Evolutionary conservation across 2,113 vertebrate genomes (phyloP), one percentile per base, ranked within the genome.

Genomic region (Psephotus haematonotus): DNA sequence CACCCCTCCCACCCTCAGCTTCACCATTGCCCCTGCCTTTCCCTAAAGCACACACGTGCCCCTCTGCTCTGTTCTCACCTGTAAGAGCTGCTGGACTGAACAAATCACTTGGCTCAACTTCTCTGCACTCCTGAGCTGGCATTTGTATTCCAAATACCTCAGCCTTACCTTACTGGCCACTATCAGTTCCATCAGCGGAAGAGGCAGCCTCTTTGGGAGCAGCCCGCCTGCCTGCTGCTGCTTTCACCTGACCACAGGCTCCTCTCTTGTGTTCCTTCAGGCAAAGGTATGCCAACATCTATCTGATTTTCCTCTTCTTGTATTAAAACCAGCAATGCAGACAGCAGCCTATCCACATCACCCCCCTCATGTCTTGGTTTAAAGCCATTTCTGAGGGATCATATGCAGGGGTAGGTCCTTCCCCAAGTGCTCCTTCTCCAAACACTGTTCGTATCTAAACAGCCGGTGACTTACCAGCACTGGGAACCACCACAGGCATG

Each of bases 401-500:
- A 55, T 20, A 25, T 0, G 3, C 18, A 27, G 13, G n/a, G 50
- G 60, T 4, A 18, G 64, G 9, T 52, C 43, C 37, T 47, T 47
- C 43, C 9, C 11, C 1, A 6, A 29, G 28, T 1, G 2, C 41
- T 37, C 35, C 49, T 23, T 15, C 76, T 37, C 77, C 7, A 15
- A 35, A 12, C 0, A 6, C 31, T 19, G 47, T 17, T 24, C 3
- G 27, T 6, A 33, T 10, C 20, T 9, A 31, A 35, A 22, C 1
- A 37, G 33, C 49, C 11, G 4, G 72, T 55, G 63, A 17, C 18
- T 17, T 10, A 13, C 10, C 43, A 13, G 68, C 31, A 6, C 43
- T 3, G 10, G 49, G 28, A 29, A 17, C 57, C 55, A 25, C 39
- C 14, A 6, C 4, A 4, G 1, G 1, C 3, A 25, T 7, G 20